Percentiles rank a stretch among this genome's conserved stretches.
Conservation (phyloP, 2,797 vertebrate genomes). For the Pelodytes ibericus region DNA sequence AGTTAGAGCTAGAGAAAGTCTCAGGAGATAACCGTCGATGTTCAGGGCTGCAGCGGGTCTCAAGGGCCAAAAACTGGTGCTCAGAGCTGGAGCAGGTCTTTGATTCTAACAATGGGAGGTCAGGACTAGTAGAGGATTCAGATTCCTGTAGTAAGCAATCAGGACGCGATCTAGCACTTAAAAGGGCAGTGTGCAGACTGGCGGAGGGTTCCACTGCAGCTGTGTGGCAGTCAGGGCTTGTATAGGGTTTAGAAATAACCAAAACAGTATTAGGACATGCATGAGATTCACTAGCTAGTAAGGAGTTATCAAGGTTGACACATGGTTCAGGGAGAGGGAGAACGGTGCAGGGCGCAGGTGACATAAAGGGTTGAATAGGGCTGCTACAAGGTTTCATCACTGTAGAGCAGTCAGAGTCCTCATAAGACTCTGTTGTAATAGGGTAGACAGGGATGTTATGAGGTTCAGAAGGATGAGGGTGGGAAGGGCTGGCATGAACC, state of each 20-base stretch:
- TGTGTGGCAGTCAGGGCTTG: constrained; percentile 1
- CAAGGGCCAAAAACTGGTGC: neutral
- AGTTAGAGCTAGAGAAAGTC: too few relatives aligned
- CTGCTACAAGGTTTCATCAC: neutral
- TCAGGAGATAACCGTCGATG: too few relatives aligned
- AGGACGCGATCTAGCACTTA: neutral
- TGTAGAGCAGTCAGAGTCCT: neutral
- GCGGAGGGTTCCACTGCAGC: neutral
- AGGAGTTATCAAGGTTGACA: neutral
- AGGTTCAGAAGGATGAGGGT: neutral
- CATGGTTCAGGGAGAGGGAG: neutral
- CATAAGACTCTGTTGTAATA: too few relatives aligned
- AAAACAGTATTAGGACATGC: neutral
- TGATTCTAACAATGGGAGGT: neutral
- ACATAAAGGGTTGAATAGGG: neutral
- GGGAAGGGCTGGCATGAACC: neutral
- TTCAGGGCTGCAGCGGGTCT: neutral
- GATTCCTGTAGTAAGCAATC: neutral
- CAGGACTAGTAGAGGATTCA: neutral
- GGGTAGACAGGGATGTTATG: too few relatives aligned
- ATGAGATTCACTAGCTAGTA: neutral
- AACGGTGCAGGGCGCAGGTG: neutral
- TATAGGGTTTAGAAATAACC: neutral
- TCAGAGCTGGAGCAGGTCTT: neutral
- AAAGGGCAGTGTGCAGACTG: neutral